Conservation (phyloP, 1,140 invertebrate species). For the Caenorhabditis inopinata region DNA sequence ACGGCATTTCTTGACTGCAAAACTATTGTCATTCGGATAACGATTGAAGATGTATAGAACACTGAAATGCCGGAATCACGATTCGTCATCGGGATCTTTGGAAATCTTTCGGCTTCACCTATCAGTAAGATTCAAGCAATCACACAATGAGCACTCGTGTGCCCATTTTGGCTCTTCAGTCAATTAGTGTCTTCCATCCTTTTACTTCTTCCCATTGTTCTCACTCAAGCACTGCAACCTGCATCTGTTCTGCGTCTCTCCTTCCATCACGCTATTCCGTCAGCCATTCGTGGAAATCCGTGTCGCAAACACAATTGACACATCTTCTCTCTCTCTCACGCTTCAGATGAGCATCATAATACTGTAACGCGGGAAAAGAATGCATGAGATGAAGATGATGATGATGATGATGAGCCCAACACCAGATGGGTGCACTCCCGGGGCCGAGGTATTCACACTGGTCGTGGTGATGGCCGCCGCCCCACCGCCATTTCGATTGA, state of each 20-base stretch:
- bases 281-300: background rate
- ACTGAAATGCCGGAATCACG: too few species aligned
- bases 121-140: too few species aligned
- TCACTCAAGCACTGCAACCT: conserved; percentile 2
- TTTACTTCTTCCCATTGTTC: background rate
- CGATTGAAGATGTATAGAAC: too few species aligned
- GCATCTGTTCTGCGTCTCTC: background rate
- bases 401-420: background rate
- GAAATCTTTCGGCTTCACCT: too few species aligned
- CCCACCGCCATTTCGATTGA: background rate
- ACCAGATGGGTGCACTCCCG: conserved; percentile 22
- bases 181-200: background rate
- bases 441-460: conserved; percentile 13
- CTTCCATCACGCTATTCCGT: background rate
- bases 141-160: too few species aligned
- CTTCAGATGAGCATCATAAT: conserved; percentile 24
- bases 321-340: background rate
- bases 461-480: too few species aligned
- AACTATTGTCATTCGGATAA: too few species aligned
- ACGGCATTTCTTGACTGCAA: too few species aligned
- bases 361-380: background rate
- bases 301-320: background rate
- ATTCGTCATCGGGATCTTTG: too few species aligned
- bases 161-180: background rate
- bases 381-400: background rate